phyloP scores from a whole-genome alignment of 1,140 invertebrate genomes.

The Acromyrmex echinatior region DNA sequence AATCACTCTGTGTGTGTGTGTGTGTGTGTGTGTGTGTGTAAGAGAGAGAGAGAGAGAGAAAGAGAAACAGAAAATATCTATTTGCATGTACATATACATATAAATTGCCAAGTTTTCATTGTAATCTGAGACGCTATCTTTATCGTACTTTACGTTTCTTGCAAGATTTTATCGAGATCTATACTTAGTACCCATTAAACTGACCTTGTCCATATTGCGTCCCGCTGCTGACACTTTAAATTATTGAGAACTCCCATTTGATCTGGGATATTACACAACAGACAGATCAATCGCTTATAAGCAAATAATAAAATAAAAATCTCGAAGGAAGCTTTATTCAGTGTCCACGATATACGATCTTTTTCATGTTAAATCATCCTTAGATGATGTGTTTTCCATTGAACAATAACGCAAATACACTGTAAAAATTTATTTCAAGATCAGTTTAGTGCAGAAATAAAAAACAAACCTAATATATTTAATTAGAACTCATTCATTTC shows the following conservation, averaged over 20 bases:
- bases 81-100: background rate
- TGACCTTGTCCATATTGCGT: constrained; percentile 13
- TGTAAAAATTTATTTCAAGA: background rate
- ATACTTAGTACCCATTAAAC: constrained; percentile 32
- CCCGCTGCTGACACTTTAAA: constrained; percentile 1
- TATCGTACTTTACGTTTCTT: background rate
- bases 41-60: background rate
- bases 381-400: background rate
- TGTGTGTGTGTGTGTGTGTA: too few relatives aligned
- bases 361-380: background rate
- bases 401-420: background rate
- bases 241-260: background rate
- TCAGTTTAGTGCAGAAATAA: too few relatives aligned
- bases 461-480: too few relatives aligned
- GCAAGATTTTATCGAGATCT: background rate
- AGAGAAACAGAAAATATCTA: background rate
- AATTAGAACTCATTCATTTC: background rate
- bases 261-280: background rate
- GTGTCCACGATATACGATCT: background rate
- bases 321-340: background rate
- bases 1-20: background rate
- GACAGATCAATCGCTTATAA: constrained; percentile 20
- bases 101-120: constrained; percentile 34
- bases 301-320: constrained; percentile 14
- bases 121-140: constrained; percentile 14